Percentiles rank a stretch among this genome's conserved stretches.
Evolutionary conservation across 2,113 vertebrate genomes (phyloP).

Genomic region (Trogon melanurus): DNA sequence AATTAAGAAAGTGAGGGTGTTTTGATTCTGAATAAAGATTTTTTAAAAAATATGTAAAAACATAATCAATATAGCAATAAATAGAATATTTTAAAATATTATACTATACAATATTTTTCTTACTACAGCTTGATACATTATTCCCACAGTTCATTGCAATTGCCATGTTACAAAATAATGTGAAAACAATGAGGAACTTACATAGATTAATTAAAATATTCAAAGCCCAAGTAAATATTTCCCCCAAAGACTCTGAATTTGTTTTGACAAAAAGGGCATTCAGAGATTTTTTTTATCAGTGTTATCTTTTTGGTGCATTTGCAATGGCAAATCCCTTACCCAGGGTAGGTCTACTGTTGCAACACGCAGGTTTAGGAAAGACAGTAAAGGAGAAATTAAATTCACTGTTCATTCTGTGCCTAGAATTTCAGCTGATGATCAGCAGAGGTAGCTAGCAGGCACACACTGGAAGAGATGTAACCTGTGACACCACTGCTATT

Average conservation of each 20-base stretch:
- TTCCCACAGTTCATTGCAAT: neutral
- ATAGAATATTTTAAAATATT: neutral
- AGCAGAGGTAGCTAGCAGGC: neutral
- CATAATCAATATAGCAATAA: neutral
- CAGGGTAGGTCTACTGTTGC: neutral
- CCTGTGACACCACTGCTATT: slow-evolving; percentile 20
- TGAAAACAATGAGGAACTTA: neutral
- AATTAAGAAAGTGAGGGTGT: neutral
- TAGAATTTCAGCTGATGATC: neutral
- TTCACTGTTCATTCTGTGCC: neutral
- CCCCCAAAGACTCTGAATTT: neutral
- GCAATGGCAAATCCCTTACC: neutral
- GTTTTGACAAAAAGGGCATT: neutral
- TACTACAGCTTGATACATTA: neutral
- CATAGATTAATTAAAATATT: neutral
- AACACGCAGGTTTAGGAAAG: neutral
- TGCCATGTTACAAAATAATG: neutral
- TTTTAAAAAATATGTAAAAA: neutral
- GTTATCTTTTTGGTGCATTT: neutral
- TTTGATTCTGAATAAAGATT: neutral
- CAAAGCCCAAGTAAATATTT: neutral
- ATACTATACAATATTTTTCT: neutral
- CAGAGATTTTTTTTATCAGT: neutral
- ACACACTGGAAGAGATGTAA: neutral
- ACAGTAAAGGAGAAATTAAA: neutral